Percentiles rank a stretch among this genome's conserved stretches.
phyloP scores from a whole-genome alignment of 2,888 invertebrate species.

The Tipula confusa region DNA sequence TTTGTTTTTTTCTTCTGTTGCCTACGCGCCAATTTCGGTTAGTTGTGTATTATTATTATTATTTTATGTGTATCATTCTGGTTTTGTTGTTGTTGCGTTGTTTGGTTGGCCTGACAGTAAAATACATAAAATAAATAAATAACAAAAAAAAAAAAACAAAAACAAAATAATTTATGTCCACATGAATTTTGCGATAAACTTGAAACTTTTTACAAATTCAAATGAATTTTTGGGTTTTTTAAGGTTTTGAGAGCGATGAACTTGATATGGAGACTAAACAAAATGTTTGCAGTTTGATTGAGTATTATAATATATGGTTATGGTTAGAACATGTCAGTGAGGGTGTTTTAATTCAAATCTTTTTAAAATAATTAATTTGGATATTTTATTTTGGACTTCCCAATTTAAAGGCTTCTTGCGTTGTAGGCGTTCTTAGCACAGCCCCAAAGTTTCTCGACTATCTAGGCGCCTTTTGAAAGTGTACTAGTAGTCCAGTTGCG shows the following conservation, averaged over 20 bases:
- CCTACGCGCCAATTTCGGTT: not conserved
- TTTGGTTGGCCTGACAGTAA: not conserved
- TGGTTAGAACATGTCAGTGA: too few species aligned
- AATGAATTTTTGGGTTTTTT: not conserved
- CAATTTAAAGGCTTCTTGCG: too few species aligned
- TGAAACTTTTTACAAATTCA: not conserved
- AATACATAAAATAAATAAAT: not conserved
- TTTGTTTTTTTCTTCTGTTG: not conserved
- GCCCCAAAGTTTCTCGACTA: too few species aligned
- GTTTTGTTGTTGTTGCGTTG: not conserved
- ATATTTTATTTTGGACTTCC: too few species aligned
- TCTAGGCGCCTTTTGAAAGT: too few species aligned
- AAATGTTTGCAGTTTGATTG: not conserved
- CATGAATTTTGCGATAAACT: not conserved
- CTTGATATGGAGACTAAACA: not conserved
- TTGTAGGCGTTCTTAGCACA: too few species aligned
- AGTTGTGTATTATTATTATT: not conserved
- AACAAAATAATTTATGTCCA: not conserved
- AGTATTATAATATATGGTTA: too few species aligned
- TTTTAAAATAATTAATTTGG: too few species aligned
- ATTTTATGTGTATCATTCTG: not conserved
- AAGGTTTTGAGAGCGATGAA: not conserved
- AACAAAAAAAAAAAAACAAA: too few species aligned
- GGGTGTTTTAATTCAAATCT: too few species aligned
- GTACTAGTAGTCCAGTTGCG: too few species aligned